phyloP scores from a whole-genome alignment of 2,797 vertebrate species.

The Buceros bicornis region DNA sequence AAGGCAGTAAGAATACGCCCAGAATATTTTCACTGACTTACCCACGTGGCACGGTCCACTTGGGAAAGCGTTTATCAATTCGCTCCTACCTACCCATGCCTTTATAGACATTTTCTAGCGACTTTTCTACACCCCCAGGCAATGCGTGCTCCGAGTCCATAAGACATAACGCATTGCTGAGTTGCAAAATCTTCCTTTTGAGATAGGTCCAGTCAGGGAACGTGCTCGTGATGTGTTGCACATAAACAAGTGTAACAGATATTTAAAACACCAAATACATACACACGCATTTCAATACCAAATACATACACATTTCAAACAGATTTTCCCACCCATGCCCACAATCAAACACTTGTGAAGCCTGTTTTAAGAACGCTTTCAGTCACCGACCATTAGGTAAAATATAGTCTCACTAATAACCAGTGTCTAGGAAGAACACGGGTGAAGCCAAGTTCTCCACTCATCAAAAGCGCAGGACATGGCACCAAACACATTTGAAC shows the following conservation, averaged over 20 bases:
- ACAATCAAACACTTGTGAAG: neutral
- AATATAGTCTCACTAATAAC: neutral
- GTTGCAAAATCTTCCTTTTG: neutral
- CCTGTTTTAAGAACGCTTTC: neutral
- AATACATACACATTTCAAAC: neutral
- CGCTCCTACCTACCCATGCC: neutral
- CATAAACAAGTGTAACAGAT: rapidly evolving
- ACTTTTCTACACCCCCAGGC: neutral
- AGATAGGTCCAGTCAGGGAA: rapidly evolving
- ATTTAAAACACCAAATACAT: neutral
- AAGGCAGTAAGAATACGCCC: neutral
- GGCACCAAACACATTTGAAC: neutral
- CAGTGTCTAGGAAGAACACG: neutral
- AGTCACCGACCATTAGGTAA: neutral
- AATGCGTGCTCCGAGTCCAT: neutral
- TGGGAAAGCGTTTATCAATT: neutral
- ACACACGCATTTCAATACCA: neutral
- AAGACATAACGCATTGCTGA: neutral
- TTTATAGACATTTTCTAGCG: neutral
- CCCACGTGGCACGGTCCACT: rapidly evolving
- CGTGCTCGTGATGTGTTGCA: neutral
- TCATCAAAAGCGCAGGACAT: neutral
- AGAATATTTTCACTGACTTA: neutral
- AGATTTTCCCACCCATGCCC: neutral
- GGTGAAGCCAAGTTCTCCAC: neutral